These are phyloP conservation scores for Talpa occidentalis DNA, from an alignment of 2,113 vertebrate genomes.

Conservation along the genomic window DNA sequence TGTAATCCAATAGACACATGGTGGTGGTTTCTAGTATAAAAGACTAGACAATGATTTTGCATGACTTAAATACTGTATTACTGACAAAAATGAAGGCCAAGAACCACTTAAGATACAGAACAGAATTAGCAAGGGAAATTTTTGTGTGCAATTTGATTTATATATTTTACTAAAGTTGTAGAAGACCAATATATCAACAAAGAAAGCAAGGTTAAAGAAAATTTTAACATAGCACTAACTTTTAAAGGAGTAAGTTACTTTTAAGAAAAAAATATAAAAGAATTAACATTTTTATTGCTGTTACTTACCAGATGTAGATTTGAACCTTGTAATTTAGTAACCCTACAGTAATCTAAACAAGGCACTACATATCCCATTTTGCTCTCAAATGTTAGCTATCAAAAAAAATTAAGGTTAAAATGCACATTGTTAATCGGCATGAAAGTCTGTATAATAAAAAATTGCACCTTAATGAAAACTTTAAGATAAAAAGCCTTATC, in stretches of 20 bases:
- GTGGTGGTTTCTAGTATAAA: neutral
- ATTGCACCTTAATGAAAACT: neutral
- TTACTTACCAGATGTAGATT: neutral
- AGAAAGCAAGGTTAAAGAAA: constrained; percentile 25
- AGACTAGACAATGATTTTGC: neutral
- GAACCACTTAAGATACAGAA: neutral
- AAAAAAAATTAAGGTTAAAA: neutral
- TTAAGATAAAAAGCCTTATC: constrained; percentile 1
- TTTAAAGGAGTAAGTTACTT: neutral
- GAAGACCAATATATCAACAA: neutral
- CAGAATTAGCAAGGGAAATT: neutral
- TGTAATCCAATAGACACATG: constrained; percentile 24
- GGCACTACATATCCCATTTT: neutral
- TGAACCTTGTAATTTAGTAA: constrained; percentile 1
- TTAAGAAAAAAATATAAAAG: neutral
- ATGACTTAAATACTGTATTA: neutral
- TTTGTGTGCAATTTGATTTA: neutral
- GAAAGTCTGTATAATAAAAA: neutral
- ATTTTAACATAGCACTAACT: neutral
- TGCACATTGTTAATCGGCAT: neutral
- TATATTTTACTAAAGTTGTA: neutral
- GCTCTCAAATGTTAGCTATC: neutral
- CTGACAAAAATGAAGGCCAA: constrained; percentile 12
- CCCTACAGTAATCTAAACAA: constrained; percentile 10
- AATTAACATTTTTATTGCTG: constrained; percentile 29